Evolutionary conservation across 2,797 vertebrate species (phyloP), one percentile per base, ranked within the genome.

Genomic region (Hephaestus fuliginosus): DNA sequence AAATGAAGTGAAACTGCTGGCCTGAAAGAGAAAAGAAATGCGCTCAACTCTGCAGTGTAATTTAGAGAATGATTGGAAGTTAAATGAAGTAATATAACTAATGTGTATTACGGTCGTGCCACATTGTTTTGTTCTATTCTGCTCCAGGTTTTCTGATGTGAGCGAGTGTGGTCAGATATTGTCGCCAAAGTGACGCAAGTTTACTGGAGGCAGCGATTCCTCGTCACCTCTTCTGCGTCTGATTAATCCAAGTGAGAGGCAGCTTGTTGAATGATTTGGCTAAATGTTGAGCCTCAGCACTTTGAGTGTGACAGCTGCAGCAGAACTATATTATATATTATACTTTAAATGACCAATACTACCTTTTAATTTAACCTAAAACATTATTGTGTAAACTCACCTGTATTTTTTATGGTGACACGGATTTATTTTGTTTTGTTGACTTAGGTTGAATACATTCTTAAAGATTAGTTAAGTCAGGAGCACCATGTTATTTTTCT

Each of bases 81-180:
- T 33, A 33, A 33, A 33, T 33, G 30, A 33, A 33, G 30, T 33
- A 33, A 33, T 33, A 3, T 33, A 33, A 33, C 3, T 33, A 33
- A 33, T 33, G 5, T 33, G 30, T 33, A 3, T 33, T 33, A 33
- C 30, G 5, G 30, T 33, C 30, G 30, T 18, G 0, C 60, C 4
- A 48, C 13, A 14, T 48, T 57, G 41, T 44, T 33, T 74, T 70
- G 8, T 70, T 68, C 46, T 64, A 5, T 43, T 80, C 3, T 64
- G 10, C 70, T 53, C 1, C 76, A 92, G 92, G 88, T 79, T n/a
- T 62, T 15, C 63, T 81, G 78, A 87, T 82, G 76, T 91, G 83
- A 90, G 49, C 12, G 7, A 18, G 55, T 18, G 25, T 25, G 33
- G n/a, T 39, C 52, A 14, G 8, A 25, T 22, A 10, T 17, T n/a